Percentiles rank a stretch among this genome's conserved stretches.
Evolutionary conservation across 2,888 invertebrate genomes (phyloP).

Genomic region (Prosapia bicincta): DNA sequence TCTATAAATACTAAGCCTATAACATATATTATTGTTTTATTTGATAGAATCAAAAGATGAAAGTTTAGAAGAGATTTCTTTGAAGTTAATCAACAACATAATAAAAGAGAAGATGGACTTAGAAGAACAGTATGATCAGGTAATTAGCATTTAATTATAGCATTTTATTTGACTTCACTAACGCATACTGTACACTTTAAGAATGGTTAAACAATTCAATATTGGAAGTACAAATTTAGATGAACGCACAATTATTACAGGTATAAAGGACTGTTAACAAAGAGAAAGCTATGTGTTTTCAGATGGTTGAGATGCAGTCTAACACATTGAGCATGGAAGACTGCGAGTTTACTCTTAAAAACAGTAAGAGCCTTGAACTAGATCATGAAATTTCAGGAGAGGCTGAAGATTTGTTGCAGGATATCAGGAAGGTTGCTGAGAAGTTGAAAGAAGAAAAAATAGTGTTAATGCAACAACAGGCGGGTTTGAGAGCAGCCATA

Average conservation of each 20-base stretch:
- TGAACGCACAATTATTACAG: too few relatives aligned
- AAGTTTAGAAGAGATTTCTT: constrained; percentile 74
- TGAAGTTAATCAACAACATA: constrained; percentile 65
- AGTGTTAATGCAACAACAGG: constrained; percentile 34
- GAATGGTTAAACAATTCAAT: too few relatives aligned
- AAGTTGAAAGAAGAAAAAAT: constrained; percentile 32
- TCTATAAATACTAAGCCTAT: too few relatives aligned
- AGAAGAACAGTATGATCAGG: constrained; percentile 59
- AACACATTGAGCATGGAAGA: constrained; percentile 57
- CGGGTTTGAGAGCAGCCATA: constrained; percentile 33
- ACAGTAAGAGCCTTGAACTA: constrained; percentile 36
- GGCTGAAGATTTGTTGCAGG: constrained; percentile 29
- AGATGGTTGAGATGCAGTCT: constrained; percentile 63
- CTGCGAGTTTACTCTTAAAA: constrained; percentile 61
- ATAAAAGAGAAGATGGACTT: constrained; percentile 65
- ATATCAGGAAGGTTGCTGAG: constrained; percentile 31
- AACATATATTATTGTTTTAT: too few relatives aligned
- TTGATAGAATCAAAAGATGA: constrained; percentile 42
- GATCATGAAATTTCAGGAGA: constrained; percentile 51
- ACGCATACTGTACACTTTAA: too few relatives aligned
- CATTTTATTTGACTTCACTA: too few relatives aligned
- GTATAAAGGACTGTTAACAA: too few relatives aligned
- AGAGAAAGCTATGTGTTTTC: too few relatives aligned
- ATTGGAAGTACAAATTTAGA: too few relatives aligned
- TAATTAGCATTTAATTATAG: too few relatives aligned